A percentile compares a stretch with the other conserved stretches of the same genome.
These are phyloP conservation scores for Hemibagrus wyckioides DNA, from an alignment of 2,113 vertebrate genomes.

Conservation along the genomic window DNA sequence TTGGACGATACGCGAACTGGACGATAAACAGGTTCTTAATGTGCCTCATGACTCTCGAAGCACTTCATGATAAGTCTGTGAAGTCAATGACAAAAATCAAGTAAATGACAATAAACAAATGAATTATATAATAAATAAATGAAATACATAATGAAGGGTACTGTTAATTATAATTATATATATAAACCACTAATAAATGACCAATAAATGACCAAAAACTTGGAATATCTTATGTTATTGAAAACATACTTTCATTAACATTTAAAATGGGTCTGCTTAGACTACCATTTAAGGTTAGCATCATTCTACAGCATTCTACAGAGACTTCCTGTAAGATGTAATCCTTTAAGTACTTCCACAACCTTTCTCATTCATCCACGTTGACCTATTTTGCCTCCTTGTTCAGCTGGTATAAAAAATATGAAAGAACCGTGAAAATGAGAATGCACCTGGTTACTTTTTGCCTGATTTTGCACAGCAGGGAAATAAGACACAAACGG, in stretches of 20 bases:
- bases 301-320: not conserved
- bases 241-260: not conserved
- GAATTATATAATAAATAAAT: no score
- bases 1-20: no score
- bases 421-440: not conserved
- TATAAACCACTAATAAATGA: no score
- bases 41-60: no score
- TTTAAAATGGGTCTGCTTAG: not conserved
- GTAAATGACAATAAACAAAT: no score
- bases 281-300: not conserved
- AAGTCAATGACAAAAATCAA: no score
- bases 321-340: not conserved
- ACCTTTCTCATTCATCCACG: conserved; percentile 13
- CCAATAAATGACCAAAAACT: not conserved
- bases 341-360: not conserved
- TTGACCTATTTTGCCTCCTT: conserved; percentile 28
- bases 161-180: no score
- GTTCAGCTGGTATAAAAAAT: conserved; percentile 6
- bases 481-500: conserved; percentile 16
- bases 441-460: conserved; percentile 17
- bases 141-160: no score
- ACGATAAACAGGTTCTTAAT: no score
- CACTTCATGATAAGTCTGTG: no score
- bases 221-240: not conserved
- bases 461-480: not conserved